A percentile compares a stretch with the other conserved stretches of the same genome.
These are phyloP conservation scores for Malthinus seriepunctatus DNA, from an alignment of 2,888 invertebrate genomes.

Conservation along the genomic window DNA sequence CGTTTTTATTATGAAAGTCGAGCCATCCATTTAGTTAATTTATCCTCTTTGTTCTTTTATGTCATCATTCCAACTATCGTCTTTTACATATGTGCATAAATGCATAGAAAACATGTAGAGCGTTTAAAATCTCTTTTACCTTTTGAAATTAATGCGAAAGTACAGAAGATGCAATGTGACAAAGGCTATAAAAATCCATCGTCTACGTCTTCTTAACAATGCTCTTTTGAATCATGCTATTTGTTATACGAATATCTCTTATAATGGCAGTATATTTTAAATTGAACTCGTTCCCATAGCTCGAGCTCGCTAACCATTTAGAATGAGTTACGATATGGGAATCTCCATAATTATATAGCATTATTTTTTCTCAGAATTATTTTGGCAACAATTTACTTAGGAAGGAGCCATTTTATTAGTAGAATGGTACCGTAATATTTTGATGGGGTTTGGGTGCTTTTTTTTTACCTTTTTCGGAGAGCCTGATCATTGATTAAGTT, in stretches of 20 bases:
- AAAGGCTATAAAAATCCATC: neutral
- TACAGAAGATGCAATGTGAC: neutral
- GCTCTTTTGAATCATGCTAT: neutral
- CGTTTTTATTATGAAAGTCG: too few species aligned
- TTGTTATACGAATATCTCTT: constrained; percentile 8
- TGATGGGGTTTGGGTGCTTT: neutral
- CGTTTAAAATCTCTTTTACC: too few species aligned
- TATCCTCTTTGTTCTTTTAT: too few species aligned
- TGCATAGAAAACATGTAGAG: too few species aligned
- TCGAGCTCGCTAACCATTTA: neutral
- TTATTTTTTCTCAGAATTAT: neutral
- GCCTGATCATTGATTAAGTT: constrained; percentile 6
- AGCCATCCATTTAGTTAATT: too few species aligned
- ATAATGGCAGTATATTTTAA: constrained; percentile 16
- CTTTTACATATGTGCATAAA: too few species aligned
- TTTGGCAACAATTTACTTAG: neutral
- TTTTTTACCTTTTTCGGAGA: neutral
- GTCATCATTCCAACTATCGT: too few species aligned
- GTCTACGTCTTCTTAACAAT: neutral
- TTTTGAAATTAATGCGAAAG: neutral
- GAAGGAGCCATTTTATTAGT: neutral
- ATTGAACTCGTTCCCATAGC: constrained; percentile 21
- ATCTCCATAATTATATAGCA: constrained; percentile 14
- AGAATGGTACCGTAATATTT: neutral
- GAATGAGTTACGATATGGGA: constrained; percentile 18